Evolutionary conservation across 1,140 invertebrate species (phyloP).

Genomic region (Panagrolaimus sp.): DNA sequence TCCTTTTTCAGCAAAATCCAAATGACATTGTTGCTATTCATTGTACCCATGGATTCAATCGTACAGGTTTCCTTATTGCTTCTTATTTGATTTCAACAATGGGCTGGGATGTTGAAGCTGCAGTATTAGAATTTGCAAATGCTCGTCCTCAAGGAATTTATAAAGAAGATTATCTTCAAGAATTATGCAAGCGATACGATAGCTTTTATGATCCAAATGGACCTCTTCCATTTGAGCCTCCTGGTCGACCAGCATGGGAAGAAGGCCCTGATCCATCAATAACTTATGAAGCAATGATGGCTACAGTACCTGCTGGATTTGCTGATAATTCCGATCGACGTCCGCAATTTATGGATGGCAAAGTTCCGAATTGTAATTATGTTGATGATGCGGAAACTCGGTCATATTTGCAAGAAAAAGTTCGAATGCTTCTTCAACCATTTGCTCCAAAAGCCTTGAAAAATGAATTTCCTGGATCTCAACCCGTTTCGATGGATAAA

Average conservation of each 20-base stretch:
- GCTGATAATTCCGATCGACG: not conserved
- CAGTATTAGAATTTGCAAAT: constrained; percentile 71
- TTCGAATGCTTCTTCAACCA: constrained; percentile 22
- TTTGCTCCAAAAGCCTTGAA: constrained; percentile 57
- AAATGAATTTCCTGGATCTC: constrained; percentile 84
- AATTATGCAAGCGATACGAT: constrained; percentile 34
- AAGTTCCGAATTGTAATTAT: constrained; percentile 57
- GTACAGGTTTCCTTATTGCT: constrained; percentile 86
- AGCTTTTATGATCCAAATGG: constrained; percentile 43
- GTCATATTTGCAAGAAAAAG: constrained; percentile 28
- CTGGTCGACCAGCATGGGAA: constrained; percentile 50
- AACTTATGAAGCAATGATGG: constrained; percentile 12
- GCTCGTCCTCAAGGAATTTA: constrained; percentile 69
- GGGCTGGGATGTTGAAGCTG: constrained; percentile 74
- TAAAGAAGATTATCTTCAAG: constrained; percentile 67
- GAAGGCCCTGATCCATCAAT: constrained; percentile 22
- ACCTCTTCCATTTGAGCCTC: constrained; percentile 33
- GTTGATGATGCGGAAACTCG: constrained; percentile 48
- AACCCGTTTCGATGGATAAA: constrained; percentile 84
- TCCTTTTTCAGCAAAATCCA: constrained; percentile 35
- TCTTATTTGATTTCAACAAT: constrained; percentile 78
- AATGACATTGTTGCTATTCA: constrained; percentile 70
- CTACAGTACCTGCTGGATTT: not conserved
- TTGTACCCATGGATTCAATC: constrained; percentile 97
- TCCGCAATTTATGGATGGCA: constrained; percentile 60